phyloP scores from a whole-genome alignment of 64 coral and sea anemone genomes.

The Cladopsammia gracilis region DNA sequence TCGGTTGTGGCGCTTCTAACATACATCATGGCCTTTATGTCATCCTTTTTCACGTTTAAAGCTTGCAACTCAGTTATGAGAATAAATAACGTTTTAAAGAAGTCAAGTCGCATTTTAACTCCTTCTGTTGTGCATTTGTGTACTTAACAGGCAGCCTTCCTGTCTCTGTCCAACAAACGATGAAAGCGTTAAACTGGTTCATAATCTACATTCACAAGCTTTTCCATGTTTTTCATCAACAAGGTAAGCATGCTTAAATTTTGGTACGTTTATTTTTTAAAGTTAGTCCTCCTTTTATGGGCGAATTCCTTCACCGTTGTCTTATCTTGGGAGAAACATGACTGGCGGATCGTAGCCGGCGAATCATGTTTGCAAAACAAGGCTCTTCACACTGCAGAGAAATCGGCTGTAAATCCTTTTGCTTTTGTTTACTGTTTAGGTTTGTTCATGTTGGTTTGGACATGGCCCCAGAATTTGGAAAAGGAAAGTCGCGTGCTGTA shows the following conservation, averaged over 20 bases:
- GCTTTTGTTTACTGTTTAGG: constrained; percentile 38
- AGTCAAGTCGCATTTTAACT: not conserved
- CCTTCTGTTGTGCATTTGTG: not conserved
- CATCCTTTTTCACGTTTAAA: no score
- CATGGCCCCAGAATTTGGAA: constrained; percentile 78
- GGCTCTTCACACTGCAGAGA: no score
- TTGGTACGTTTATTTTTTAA: not conserved
- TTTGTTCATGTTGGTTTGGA: constrained; percentile 94
- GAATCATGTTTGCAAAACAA: no score
- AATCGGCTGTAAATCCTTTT: not conserved
- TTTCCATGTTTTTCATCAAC: constrained; percentile 88
- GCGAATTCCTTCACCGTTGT: no score
- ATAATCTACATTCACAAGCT: constrained; percentile 71
- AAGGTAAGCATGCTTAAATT: constrained; percentile 48
- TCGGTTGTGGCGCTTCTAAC: no score
- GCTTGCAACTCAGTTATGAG: no score
- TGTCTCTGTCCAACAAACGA: constrained; percentile 81
- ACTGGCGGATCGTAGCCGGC: not conserved
- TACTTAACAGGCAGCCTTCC: constrained; percentile 48
- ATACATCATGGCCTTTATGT: no score
- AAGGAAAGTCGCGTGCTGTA: constrained; percentile 75
- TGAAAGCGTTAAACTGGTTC: constrained; percentile 68
- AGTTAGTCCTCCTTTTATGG: no score
- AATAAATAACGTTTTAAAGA: no score
- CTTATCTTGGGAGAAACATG: no score